Evolutionary conservation across 37 sponge, comb jelly and placozoan species (phyloP).

Genomic region (Theonella swinhoei): DNA sequence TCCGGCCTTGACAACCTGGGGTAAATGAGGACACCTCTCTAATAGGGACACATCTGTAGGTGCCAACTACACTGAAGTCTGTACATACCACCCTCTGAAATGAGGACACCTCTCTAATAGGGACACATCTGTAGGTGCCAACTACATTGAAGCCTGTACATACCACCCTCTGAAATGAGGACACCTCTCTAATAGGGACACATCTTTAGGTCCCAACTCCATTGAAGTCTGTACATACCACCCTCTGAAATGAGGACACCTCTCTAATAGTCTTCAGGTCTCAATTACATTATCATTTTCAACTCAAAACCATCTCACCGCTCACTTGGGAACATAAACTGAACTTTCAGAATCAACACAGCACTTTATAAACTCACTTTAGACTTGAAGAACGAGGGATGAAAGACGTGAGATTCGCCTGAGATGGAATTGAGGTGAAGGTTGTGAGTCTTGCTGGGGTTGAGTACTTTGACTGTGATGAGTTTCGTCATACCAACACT

Average conservation of each 20-base stretch:
- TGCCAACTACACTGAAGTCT: too few species aligned
- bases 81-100: too few species aligned
- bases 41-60: constrained; percentile 3
- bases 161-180: neutral
- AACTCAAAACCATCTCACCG: too few species aligned
- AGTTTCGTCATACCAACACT: constrained; percentile 72
- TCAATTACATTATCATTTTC: too few species aligned
- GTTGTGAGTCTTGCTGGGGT: constrained; percentile 45
- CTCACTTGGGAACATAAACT: too few species aligned
- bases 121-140: neutral
- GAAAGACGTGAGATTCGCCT: constrained; percentile 75
- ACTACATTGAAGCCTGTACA: too few species aligned
- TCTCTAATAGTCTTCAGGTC: too few species aligned
- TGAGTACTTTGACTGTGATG: constrained; percentile 54
- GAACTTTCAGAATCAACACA: too few species aligned
- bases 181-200: constrained; percentile 10
- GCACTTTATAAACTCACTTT: constrained; percentile 53
- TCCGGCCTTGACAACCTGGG: constrained; percentile 47
- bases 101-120: constrained; percentile 8
- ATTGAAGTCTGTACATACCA: too few species aligned
- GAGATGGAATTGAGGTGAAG: constrained; percentile 89
- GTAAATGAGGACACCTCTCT: neutral
- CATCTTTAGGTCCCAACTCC: too few species aligned
- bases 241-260: too few species aligned
- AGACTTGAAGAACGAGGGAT: constrained; percentile 77